These are phyloP conservation scores for Euwallacea similis DNA, from an alignment of 1,140 invertebrate genomes.

Conservation along the genomic window DNA sequence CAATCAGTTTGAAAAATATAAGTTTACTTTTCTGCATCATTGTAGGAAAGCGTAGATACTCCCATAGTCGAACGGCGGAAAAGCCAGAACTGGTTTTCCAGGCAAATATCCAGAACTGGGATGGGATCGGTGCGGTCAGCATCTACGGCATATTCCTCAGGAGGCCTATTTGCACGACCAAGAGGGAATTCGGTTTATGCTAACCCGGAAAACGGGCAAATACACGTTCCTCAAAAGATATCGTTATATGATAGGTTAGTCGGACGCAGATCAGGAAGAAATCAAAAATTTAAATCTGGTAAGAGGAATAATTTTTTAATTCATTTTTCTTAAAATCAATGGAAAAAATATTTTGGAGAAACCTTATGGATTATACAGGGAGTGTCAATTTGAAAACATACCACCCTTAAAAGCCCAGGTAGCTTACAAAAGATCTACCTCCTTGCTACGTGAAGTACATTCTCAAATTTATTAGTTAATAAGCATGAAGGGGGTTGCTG, in stretches of 20 bases:
- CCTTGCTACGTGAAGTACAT: no score
- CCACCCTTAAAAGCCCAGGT: no score
- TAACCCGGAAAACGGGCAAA: constrained; percentile 70
- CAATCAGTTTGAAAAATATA: no score
- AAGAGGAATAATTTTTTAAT: constrained; percentile 13
- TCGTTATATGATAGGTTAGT: constrained; percentile 79
- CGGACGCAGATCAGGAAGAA: constrained; percentile 73
- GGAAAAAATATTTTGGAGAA: no score
- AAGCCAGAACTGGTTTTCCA: constrained; percentile 74
- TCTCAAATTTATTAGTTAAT: no score
- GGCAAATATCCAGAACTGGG: constrained; percentile 79
- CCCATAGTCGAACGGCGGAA: constrained; percentile 81
- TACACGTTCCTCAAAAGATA: constrained; percentile 63
- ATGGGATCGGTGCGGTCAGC: constrained; percentile 81
- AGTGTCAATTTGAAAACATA: no score
- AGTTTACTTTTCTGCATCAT: no score
- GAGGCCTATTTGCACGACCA: constrained; percentile 69
- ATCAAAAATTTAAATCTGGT: constrained; percentile 53
- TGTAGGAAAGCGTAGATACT: constrained; percentile 83
- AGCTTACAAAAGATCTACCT: no score
- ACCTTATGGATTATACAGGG: no score
- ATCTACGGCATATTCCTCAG: constrained; percentile 80
- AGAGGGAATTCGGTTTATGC: constrained; percentile 69
- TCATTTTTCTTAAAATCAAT: background rate
- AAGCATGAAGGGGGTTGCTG: no score